phyloP scores from a whole-genome alignment of 2,797 vertebrate genomes.

The Sarcophilus harrisii region DNA sequence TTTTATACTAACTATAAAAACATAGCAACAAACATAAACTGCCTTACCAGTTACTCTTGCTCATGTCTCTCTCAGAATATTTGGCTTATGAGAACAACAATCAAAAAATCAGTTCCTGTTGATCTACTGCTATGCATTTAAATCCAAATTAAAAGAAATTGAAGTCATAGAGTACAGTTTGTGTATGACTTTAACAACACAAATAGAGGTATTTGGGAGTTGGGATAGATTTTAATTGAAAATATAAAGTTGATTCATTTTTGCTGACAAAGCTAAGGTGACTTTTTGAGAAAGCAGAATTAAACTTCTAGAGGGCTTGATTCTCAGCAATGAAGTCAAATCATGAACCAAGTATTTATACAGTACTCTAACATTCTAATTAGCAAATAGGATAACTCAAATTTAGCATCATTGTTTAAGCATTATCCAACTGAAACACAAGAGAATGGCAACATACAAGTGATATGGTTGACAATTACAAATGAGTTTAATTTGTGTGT shows the following conservation, averaged over 20 bases:
- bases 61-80: neutral
- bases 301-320: neutral
- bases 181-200: neutral
- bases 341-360: neutral
- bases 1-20: neutral
- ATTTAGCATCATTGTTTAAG: neutral
- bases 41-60: neutral
- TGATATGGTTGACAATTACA: slow-evolving; percentile 66
- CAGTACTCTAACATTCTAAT: slow-evolving; percentile 9
- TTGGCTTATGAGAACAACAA: neutral
- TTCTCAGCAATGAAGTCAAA: slow-evolving; percentile 30
- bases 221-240: neutral
- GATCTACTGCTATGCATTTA: neutral
- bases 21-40: neutral
- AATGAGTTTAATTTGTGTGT: slow-evolving; percentile 66
- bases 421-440: slow-evolving; percentile 40
- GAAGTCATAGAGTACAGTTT: neutral
- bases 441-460: slow-evolving; percentile 44
- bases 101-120: neutral
- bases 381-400: slow-evolving; percentile 14
- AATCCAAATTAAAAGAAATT: neutral
- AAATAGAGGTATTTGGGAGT: neutral
- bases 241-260: slow-evolving; percentile 21
- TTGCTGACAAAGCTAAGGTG: slow-evolving; percentile 30
- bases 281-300: slow-evolving; percentile 1